Evolutionary conservation across 2,797 vertebrate species (phyloP), one percentile per base, ranked within the genome.

Genomic region (Lacerta agilis): DNA sequence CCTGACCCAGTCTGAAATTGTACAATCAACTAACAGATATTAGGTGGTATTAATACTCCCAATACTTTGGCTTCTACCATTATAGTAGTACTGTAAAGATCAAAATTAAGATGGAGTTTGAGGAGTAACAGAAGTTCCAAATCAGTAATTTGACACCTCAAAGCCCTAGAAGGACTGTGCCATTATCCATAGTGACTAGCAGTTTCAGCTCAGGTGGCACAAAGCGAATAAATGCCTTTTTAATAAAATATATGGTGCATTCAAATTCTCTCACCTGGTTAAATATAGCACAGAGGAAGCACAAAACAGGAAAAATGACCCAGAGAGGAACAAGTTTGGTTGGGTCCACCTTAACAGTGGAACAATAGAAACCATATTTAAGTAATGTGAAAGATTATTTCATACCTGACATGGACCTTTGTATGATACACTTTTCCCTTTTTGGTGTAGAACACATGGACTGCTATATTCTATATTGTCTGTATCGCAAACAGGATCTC

Each of bases 401-500:
- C 93, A 80, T 97, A 99, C 99, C 98, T 99, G 98, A 94, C 99
- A 99, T 0, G 98, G 98, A 20, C 99, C 99, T 95, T 94, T 97
- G 95, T 99, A 99, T 11, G 98, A 98, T 90, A 99, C 96, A 58
- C 88, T 98, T 92, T 99, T 99, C 43, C 98, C 98, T 78, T 97
- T 97, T 94, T 98, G 98, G 94, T 98, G 98, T 88, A 99, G 96
- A 85, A 97, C 96, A 91, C 99, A 99, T 88, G 98, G 94, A 83
- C 97, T 99, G 75, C 85, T 90, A 90, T 99, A 98, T 89, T 98
- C 98, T 88, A 97, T 67, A 83, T 98, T 98, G 67, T 99, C 98
- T 0, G 97, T 98, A 87, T 99, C 99, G 83, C 99, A 99, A 71
- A 97, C 98, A 3, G 98, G 98, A 93, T 99, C 98, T 1, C 91